phyloP scores from a whole-genome alignment of 2,797 vertebrate species.

The Neoniphon sammara region DNA sequence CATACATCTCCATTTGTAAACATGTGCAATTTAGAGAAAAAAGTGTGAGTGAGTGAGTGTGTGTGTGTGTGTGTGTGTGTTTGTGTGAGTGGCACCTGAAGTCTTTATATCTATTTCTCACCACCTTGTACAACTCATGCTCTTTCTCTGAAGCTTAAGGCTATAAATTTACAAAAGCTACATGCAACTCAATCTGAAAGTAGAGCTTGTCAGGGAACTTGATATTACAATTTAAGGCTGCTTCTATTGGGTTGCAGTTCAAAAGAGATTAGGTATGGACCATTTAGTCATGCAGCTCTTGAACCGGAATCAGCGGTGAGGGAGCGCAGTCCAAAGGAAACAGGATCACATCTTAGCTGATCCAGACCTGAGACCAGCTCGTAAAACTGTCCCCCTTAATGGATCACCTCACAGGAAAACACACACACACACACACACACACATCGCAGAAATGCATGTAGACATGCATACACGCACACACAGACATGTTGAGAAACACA shows the following conservation, averaged over 20 bases:
- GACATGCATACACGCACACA: slow-evolving; percentile 23
- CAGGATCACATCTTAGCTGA: slow-evolving; percentile 77
- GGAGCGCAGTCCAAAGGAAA: slow-evolving; percentile 78
- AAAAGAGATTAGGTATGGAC: slow-evolving; percentile 81
- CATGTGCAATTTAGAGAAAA: not conserved
- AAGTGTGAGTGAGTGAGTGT: not conserved
- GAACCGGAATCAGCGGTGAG: slow-evolving; percentile 77
- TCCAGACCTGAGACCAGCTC: slow-evolving; percentile 78
- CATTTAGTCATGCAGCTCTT: slow-evolving; percentile 80
- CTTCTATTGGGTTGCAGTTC: slow-evolving; percentile 78
- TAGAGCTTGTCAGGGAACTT: slow-evolving; percentile 77
- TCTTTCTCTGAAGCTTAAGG: slow-evolving; percentile 26
- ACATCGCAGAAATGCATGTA: slow-evolving; percentile 9
- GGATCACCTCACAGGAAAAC: slow-evolving; percentile 68
- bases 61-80: not conserved
- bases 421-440: slow-evolving; percentile 29
- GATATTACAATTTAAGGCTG: slow-evolving; percentile 78
- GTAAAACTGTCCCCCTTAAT: slow-evolving; percentile 80
- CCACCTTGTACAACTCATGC: slow-evolving; percentile 21
- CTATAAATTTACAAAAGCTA: slow-evolving; percentile 68
- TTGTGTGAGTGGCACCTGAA: slow-evolving; percentile 29
- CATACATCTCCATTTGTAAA: slow-evolving; percentile 22
- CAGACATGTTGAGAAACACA: not conserved
- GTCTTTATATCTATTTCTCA: slow-evolving; percentile 14
- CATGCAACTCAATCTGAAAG: slow-evolving; percentile 78